phyloP scores from a whole-genome alignment of 2,888 invertebrate species.

The Cerastis rubricosa region DNA sequence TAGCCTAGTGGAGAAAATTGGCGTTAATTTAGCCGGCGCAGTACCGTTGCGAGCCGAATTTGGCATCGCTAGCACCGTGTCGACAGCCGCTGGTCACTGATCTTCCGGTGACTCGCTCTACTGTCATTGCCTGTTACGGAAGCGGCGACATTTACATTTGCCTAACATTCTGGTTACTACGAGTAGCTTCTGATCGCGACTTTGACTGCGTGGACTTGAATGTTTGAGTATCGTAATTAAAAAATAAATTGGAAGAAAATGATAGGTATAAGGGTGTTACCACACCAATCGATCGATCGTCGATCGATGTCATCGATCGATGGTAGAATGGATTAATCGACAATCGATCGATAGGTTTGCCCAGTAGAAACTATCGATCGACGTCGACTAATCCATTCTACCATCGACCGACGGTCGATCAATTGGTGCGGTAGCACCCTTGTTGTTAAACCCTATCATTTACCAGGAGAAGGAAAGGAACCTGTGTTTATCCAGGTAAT shows the following conservation, averaged over 20 bases:
- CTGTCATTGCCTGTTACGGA: conserved; percentile 49
- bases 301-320: too few relatives aligned
- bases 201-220: not conserved
- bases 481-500: too few relatives aligned
- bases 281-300: too few relatives aligned
- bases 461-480: not conserved
- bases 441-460: not conserved
- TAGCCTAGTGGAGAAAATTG: conserved; percentile 67
- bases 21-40: conserved; percentile 80
- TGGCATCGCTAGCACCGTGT: conserved; percentile 68
- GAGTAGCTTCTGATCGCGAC: not conserved
- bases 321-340: too few relatives aligned
- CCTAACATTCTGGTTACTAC: conserved; percentile 5
- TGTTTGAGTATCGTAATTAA: not conserved
- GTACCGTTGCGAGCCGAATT: conserved; percentile 88
- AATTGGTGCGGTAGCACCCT: too few relatives aligned
- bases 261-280: too few relatives aligned
- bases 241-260: not conserved
- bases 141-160: conserved; percentile 29
- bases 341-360: too few relatives aligned
- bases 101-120: conserved; percentile 82
- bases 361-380: too few relatives aligned
- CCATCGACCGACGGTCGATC: too few relatives aligned
- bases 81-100: conserved; percentile 81
- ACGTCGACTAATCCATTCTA: too few relatives aligned